phyloP scores from a whole-genome alignment of 2,113 vertebrate genomes.

The Chlorocebus sabaeus region DNA sequence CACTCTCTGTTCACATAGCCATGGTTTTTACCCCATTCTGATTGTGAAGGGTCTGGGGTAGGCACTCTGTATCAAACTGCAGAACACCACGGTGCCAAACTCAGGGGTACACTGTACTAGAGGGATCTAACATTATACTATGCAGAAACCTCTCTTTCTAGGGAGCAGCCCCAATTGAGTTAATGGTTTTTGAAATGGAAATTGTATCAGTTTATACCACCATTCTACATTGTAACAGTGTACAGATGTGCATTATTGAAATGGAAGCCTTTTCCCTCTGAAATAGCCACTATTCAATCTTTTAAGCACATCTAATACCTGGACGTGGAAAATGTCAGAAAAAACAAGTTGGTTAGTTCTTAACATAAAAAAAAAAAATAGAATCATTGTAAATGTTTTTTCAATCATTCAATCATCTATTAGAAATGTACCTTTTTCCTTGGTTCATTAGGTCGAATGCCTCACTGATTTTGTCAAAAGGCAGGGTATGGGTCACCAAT shows the following conservation, averaged over 20 bases:
- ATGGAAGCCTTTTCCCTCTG: background rate
- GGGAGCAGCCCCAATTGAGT: background rate
- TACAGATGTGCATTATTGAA: background rate
- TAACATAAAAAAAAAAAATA: background rate
- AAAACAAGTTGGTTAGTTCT: background rate
- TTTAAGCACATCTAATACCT: background rate
- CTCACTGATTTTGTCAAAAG: constrained; percentile 85
- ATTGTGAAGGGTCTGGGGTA: background rate
- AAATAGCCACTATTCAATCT: background rate
- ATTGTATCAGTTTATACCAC: background rate
- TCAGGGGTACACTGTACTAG: background rate
- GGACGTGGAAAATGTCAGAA: background rate
- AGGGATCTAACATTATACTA: background rate
- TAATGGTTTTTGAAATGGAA: background rate
- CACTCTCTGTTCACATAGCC: background rate
- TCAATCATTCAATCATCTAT: background rate
- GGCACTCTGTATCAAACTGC: background rate
- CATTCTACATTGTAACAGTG: background rate
- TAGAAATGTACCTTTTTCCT: constrained; percentile 81
- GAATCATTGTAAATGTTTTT: background rate
- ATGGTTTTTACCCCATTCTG: background rate
- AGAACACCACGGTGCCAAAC: background rate
- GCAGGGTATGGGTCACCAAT: constrained; percentile 84
- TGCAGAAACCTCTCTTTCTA: background rate
- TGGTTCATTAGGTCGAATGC: constrained; percentile 85